Evolutionary conservation across 1,140 invertebrate genomes (phyloP).

Genomic region (Drosophila orena): DNA sequence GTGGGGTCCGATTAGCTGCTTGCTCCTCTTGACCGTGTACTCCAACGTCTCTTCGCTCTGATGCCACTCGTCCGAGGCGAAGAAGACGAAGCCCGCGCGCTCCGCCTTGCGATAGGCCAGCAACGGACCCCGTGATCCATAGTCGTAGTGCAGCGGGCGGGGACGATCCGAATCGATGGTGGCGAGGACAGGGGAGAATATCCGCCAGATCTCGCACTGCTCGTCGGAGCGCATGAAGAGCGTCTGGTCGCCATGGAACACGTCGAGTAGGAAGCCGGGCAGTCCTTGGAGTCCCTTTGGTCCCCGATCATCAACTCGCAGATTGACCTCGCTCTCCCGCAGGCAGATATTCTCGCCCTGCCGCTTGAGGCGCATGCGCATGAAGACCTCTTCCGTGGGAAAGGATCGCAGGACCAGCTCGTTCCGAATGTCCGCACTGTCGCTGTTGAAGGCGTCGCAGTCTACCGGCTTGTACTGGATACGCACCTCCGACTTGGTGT

Average conservation of each 20-base stretch:
- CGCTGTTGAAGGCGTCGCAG: constrained; percentile 26
- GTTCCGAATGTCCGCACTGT: constrained; percentile 30
- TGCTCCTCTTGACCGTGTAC: constrained; percentile 5
- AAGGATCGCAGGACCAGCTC: constrained; percentile 55
- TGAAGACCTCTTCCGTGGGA: constrained; percentile 58
- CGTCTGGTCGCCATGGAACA: constrained; percentile 57
- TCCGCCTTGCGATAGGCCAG: constrained; percentile 56
- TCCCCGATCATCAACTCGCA: constrained; percentile 28
- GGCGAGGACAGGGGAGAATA: constrained; percentile 54
- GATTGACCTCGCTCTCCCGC: constrained; percentile 43
- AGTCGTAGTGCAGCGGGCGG: constrained; percentile 52
- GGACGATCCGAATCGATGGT: constrained; percentile 50
- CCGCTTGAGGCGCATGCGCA: constrained; percentile 62
- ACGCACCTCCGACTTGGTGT: constrained; percentile 59
- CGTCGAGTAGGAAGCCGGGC: constrained; percentile 38
- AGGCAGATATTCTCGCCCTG: constrained; percentile 45
- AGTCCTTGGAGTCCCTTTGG: not conserved
- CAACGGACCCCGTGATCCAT: constrained; percentile 55
- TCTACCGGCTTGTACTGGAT: constrained; percentile 60
- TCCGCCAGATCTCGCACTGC: constrained; percentile 71
- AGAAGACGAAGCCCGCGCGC: constrained; percentile 53
- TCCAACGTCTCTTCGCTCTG: constrained; percentile 25
- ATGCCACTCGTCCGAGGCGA: constrained; percentile 56
- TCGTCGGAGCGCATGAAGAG: constrained; percentile 71
- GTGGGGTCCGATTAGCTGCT: constrained; percentile 19